phyloP scores from a whole-genome alignment of 1,140 invertebrate genomes.

The Teleogryllus occipitalis region DNA sequence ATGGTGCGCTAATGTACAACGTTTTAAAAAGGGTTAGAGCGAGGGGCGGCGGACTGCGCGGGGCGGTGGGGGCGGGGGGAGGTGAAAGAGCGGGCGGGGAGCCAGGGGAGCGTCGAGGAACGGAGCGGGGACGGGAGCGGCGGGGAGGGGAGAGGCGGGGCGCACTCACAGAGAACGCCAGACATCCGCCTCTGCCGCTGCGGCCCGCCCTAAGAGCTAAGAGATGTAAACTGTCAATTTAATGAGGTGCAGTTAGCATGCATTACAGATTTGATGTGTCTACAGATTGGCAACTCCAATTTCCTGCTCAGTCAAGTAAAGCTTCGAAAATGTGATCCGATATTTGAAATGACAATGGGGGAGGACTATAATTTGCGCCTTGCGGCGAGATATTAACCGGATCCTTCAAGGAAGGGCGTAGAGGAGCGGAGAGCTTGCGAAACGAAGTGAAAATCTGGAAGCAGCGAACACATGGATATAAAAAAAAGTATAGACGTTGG shows the following conservation, averaged over 20 bases:
- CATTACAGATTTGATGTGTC: conserved; percentile 4
- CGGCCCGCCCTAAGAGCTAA: background rate
- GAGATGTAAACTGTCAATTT: conserved; percentile 5
- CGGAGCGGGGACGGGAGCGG: too few species aligned
- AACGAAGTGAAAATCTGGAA: too few species aligned
- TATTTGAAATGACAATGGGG: conserved; percentile 4
- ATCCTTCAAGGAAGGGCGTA: background rate
- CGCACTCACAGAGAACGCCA: background rate
- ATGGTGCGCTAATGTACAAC: too few species aligned
- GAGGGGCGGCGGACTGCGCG: too few species aligned
- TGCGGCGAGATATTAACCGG: background rate
- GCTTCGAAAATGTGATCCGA: background rate
- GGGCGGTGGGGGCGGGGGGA: too few species aligned
- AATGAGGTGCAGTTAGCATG: conserved; percentile 3
- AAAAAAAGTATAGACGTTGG: too few species aligned
- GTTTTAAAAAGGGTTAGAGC: too few species aligned
- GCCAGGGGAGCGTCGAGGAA: too few species aligned
- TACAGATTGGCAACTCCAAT: conserved; percentile 4
- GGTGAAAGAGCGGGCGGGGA: too few species aligned
- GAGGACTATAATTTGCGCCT: background rate
- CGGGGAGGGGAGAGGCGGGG: too few species aligned
- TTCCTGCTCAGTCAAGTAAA: conserved; percentile 1
- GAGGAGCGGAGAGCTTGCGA: too few species aligned
- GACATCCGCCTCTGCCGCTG: background rate
- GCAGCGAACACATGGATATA: too few species aligned